A percentile compares a stretch with the other conserved stretches of the same genome.
Evolutionary conservation across 1,140 invertebrate species (phyloP).

Genomic region (Dendrolimus punctatus): DNA sequence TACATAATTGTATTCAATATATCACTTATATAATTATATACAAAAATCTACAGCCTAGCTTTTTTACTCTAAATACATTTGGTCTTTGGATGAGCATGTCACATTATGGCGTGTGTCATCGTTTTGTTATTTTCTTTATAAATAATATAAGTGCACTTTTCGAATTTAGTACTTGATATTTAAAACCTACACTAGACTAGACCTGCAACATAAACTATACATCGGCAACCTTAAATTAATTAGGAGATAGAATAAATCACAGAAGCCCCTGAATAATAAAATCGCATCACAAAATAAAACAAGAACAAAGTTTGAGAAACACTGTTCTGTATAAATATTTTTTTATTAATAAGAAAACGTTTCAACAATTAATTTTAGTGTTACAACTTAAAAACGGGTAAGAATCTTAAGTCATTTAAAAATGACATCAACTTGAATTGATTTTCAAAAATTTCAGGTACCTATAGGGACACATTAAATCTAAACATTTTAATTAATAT

Average conservation of each 20-base stretch:
- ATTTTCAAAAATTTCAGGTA: conserved; percentile 56
- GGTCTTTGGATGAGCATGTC: conserved; percentile 69
- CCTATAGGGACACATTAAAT: conserved; percentile 50
- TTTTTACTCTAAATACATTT: conserved; percentile 64
- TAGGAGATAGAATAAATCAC: conserved; percentile 44
- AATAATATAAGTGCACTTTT: conserved; percentile 67
- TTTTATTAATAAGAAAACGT: conserved; percentile 38
- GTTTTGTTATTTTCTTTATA: conserved; percentile 35
- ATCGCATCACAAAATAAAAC: conserved; percentile 34
- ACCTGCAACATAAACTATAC: conserved; percentile 44
- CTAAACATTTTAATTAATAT: conserved; percentile 13
- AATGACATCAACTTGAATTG: conserved; percentile 22
- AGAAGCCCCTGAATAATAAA: conserved; percentile 39
- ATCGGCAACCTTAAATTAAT: conserved; percentile 26
- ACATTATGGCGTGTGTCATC: conserved; percentile 62
- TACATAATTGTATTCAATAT: conserved; percentile 32
- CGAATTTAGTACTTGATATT: conserved; percentile 51
- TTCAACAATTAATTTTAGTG: conserved; percentile 22
- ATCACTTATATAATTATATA: conserved; percentile 43
- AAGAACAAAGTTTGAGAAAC: conserved; percentile 64
- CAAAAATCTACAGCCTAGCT: conserved; percentile 54
- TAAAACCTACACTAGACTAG: conserved; percentile 64
- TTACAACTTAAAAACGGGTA: conserved; percentile 6
- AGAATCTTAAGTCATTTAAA: conserved; percentile 11
- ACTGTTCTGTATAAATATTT: conserved; percentile 45